Evolutionary conservation across 1,140 invertebrate genomes (phyloP).

Genomic region (Calephelis nemesis): DNA sequence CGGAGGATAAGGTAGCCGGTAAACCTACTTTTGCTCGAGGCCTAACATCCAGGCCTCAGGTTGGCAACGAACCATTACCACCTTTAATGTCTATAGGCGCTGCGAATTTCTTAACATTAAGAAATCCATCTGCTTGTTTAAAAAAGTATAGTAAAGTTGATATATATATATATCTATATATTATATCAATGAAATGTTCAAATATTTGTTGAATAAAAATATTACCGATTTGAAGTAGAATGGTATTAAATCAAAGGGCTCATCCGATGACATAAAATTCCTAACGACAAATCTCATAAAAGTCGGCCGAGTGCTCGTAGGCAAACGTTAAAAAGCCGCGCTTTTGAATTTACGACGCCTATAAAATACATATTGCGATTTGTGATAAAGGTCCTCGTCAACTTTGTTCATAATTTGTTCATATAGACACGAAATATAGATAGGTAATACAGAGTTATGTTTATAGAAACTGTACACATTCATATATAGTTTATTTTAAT

Average conservation of each 20-base stretch:
- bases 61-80: too few relatives aligned
- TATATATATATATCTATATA: too few relatives aligned
- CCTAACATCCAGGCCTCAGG: too few relatives aligned
- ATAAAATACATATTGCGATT: conserved; percentile 79
- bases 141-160: background rate
- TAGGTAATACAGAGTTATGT: too few relatives aligned
- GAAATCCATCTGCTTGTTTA: background rate
- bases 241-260: conserved; percentile 37
- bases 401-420: conserved; percentile 54
- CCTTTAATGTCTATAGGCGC: too few relatives aligned
- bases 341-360: conserved; percentile 70
- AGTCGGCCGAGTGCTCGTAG: conserved; percentile 61
- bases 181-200: background rate
- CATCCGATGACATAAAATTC: conserved; percentile 65
- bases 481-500: too few relatives aligned
- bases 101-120: background rate
- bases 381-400: conserved; percentile 69
- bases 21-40: too few relatives aligned
- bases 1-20: too few relatives aligned
- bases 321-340: conserved; percentile 75
- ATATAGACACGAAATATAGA: background rate
- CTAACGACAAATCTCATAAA: conserved; percentile 71
- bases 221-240: conserved; percentile 7
- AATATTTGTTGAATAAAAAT: conserved; percentile 5
- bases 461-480: too few relatives aligned